A percentile compares a stretch with the other conserved stretches of the same genome.
Conservation (phyloP, 1,140 invertebrate genomes). For the Zaprionus nigranus region DNA sequence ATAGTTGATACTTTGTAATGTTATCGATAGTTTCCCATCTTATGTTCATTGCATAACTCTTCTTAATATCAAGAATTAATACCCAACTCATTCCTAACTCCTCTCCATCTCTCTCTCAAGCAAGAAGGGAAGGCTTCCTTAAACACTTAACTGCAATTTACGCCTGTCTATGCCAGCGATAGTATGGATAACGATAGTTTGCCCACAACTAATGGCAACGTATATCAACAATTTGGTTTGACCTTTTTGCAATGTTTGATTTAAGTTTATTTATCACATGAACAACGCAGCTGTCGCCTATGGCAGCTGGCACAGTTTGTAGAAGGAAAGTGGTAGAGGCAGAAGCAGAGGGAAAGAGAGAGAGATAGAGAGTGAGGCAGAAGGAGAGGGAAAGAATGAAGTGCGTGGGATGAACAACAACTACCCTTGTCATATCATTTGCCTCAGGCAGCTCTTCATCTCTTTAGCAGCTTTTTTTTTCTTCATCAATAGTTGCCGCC, state of each 20-base stretch:
- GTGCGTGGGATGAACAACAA: not conserved
- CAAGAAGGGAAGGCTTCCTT: too few relatives aligned
- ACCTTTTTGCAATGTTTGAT: not conserved
- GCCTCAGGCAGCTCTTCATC: not conserved
- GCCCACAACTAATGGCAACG: not conserved
- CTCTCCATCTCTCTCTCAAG: too few relatives aligned
- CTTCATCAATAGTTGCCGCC: not conserved
- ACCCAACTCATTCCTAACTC: too few relatives aligned
- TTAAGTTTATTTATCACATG: slow-evolving; percentile 1
- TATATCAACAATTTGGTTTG: not conserved
- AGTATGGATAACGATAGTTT: not conserved
- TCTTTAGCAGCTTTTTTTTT: slow-evolving; percentile 4
- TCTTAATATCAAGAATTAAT: too few relatives aligned
- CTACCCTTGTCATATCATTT: slow-evolving; percentile 1
- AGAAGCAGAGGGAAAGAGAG: not conserved
- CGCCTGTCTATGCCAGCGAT: not conserved
- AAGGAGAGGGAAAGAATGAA: not conserved
- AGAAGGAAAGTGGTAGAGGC: not conserved
- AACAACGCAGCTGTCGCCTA: not conserved
- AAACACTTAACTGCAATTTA: not conserved
- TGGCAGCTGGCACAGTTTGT: not conserved
- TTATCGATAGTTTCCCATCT: too few relatives aligned
- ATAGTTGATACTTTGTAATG: too few relatives aligned
- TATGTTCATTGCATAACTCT: too few relatives aligned
- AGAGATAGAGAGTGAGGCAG: too few relatives aligned